These are phyloP conservation scores for Trididemnum clinides DNA, from an alignment of 23 tunicate species.

Conservation along the genomic window DNA sequence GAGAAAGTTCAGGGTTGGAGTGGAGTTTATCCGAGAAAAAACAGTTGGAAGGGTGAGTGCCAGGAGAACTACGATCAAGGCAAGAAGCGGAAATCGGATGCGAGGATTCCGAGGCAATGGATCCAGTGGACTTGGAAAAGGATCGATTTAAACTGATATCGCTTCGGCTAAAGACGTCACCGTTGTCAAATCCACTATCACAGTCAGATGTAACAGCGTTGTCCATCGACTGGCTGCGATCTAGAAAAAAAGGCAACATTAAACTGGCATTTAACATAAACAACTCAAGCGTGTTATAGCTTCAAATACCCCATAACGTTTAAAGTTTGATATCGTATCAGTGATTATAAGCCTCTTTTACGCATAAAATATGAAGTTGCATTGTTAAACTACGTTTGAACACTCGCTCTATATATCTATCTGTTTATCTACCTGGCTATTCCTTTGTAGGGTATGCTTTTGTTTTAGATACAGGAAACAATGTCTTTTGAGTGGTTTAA, in stretches of 20 bases:
- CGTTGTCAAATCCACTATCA: constrained; percentile 78
- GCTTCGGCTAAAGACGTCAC: constrained; percentile 60
- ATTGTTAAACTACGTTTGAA: no score
- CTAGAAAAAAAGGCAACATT: constrained; percentile 39
- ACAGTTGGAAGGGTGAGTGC: not conserved
- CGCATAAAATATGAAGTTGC: no score
- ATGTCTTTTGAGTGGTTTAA: no score
- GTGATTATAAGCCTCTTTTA: no score
- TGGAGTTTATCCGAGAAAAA: not conserved
- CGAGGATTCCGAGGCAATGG: constrained; percentile 37
- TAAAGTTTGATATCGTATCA: no score
- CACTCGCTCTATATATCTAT: no score
- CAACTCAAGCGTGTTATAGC: no score
- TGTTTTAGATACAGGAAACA: no score
- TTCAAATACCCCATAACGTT: no score
- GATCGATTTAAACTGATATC: constrained; percentile 45
- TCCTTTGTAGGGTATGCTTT: no score
- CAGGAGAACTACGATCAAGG: not conserved
- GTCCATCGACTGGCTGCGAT: constrained; percentile 46
- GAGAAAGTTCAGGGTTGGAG: constrained; percentile 3
- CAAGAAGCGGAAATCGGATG: not conserved
- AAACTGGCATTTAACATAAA: no score
- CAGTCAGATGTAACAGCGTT: constrained; percentile 63
- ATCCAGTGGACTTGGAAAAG: constrained; percentile 64
- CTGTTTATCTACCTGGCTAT: no score